Base-by-base conservation (phyloP, 2,113 vertebrate genomes). In the Pygoscelis adeliae region DNA sequence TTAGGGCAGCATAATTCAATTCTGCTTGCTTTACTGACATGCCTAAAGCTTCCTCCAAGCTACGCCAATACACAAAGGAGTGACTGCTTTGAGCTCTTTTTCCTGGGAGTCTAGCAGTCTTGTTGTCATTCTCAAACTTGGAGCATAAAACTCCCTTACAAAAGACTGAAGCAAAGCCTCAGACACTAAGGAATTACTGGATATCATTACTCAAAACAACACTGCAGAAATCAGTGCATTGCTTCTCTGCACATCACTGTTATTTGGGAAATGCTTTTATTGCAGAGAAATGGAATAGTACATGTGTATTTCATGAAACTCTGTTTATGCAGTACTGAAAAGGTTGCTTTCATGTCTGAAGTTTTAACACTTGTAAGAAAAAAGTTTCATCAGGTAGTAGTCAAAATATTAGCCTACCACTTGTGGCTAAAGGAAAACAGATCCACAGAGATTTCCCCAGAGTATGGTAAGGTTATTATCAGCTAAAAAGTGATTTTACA, bases 41-140 rank as follows among this genome's bases (percentile, higher is more conserved):
- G 91, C 78, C 84, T 71, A 46, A 72, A 93, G 89, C 87, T 87
- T 63, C 78, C 91, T 95, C 70, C 81, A 61, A 95, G 87, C 93
- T 85, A 91, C 3, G 2, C 36, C 53, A 76, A 67, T 52, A n/a
- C 89, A 83, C 86, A 72, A 58, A 96, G 69, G n/a, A 85, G 22
- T 13, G 74, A 63, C 44, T 87, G 72, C 89, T 96, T 90, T 92
- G 69, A 96, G 94, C 20, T 91, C 44, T 56, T 89, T 65, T 89
- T 70, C 81, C 53, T 91, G 56, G 13, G 86, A 86, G 65, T 34
- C 61, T 90, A 81, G 65, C 55, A 87, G 73, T 42, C 73, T 80
- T 86, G 4, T 69, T 92, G 89, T 91, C 83, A 21, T 86, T 71
- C 65, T 87, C 69, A 59, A 91, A 74, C 62, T 55, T 32, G 40